These are phyloP conservation scores for Tretioscincus oriximinensis DNA, from an alignment of 2,113 vertebrate genomes.

Conservation along the genomic window DNA sequence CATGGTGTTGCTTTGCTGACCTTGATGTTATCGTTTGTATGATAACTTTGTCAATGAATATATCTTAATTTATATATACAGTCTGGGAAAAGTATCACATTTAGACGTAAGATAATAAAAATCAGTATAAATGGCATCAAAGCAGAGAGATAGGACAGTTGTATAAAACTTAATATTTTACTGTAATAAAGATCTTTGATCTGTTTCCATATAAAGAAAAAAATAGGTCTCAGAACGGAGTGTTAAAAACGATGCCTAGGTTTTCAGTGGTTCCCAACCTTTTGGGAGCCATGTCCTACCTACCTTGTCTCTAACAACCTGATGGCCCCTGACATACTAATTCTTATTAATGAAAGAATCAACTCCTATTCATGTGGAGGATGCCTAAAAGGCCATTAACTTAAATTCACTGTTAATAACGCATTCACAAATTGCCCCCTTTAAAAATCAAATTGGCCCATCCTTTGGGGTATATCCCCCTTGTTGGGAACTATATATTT, in stretches of 20 bases:
- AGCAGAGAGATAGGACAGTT: conserved; percentile 24
- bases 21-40: conserved; percentile 57
- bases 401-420: too few relatives aligned
- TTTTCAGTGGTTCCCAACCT: too few relatives aligned
- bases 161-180: conserved; percentile 25
- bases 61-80: conserved; percentile 43
- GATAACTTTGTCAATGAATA: conserved; percentile 49
- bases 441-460: too few relatives aligned
- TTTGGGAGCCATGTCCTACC: too few relatives aligned
- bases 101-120: conserved; percentile 53
- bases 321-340: too few relatives aligned
- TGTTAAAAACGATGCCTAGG: not conserved
- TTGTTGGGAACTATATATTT: not conserved
- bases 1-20: conserved; percentile 36
- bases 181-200: conserved; percentile 22
- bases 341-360: too few relatives aligned
- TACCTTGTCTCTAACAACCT: too few relatives aligned
- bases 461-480: too few relatives aligned
- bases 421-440: too few relatives aligned
- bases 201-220: not conserved
- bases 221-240: not conserved
- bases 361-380: too few relatives aligned
- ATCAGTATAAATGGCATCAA: conserved; percentile 41
- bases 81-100: conserved; percentile 44
- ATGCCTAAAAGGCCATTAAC: too few relatives aligned